Percentiles rank a stretch among this genome's conserved stretches.
Conservation (phyloP, 2,797 vertebrate genomes). For the Muraenolepis orangiensis region DNA sequence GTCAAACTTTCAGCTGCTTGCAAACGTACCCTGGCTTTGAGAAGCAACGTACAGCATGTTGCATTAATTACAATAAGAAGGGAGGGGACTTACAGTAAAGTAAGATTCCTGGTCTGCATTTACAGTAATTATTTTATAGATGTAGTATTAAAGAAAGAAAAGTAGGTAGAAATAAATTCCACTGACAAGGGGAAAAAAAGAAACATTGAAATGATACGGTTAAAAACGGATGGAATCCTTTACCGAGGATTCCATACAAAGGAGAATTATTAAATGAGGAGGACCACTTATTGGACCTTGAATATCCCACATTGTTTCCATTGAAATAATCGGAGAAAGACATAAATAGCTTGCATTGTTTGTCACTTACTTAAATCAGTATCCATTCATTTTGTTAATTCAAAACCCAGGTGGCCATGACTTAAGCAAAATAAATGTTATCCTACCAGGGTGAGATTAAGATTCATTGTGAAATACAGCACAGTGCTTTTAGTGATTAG, state of each 20-base stretch:
- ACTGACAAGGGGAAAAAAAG: too few relatives aligned
- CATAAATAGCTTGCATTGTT: conserved; percentile 43
- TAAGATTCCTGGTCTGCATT: neutral
- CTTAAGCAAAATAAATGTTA: neutral
- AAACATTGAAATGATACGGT: too few relatives aligned
- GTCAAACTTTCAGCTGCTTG: too few relatives aligned
- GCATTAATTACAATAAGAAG: too few relatives aligned
- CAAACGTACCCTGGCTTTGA: too few relatives aligned
- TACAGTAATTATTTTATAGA: neutral
- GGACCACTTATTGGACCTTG: conserved; percentile 21
- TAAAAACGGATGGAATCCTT: too few relatives aligned
- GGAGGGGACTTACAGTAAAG: neutral
- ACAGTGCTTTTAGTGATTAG: conserved; percentile 23
- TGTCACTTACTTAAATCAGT: conserved; percentile 23
- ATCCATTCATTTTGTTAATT: neutral
- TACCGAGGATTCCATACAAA: conserved; percentile 6
- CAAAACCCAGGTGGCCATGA: neutral
- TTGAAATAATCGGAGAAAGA: conserved; percentile 34
- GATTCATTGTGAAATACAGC: neutral
- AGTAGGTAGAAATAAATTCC: neutral
- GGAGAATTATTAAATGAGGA: conserved; percentile 7
- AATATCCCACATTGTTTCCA: conserved; percentile 19
- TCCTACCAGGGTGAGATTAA: neutral
- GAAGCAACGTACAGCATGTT: too few relatives aligned
- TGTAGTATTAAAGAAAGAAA: neutral